Conservation (phyloP, 35 echinoderm and acorn worm genomes). For the Heliocidaris tuberculata region DNA sequence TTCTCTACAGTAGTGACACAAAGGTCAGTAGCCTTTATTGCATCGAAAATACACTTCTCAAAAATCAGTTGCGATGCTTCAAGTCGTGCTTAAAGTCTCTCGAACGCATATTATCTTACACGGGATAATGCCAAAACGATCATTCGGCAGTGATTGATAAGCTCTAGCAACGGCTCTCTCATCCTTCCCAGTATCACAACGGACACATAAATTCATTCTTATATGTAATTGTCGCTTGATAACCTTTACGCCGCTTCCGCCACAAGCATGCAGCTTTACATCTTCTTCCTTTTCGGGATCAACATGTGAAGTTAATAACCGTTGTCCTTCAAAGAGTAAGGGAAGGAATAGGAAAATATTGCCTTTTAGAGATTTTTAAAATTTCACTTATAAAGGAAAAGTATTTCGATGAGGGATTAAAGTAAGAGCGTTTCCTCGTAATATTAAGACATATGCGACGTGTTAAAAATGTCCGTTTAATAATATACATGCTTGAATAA, state of each 20-base stretch:
- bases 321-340: neutral
- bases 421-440: too few species aligned
- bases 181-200: neutral
- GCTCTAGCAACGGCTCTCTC: neutral
- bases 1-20: neutral
- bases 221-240: neutral
- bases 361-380: too few species aligned
- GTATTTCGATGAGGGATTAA: too few species aligned
- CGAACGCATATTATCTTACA: neutral
- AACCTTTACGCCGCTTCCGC: neutral
- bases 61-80: neutral
- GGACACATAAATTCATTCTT: conserved; percentile 11
- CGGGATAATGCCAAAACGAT: neutral
- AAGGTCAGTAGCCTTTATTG: neutral
- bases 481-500: too few species aligned
- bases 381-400: too few species aligned
- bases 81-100: neutral
- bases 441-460: too few species aligned
- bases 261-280: neutral
- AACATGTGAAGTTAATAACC: neutral
- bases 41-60: neutral
- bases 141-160: neutral
- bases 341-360: neutral
- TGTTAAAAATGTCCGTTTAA: too few species aligned
- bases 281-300: neutral